Base-by-base conservation (phyloP, 1,140 invertebrate genomes). In the Bombus fervidus region DNA sequence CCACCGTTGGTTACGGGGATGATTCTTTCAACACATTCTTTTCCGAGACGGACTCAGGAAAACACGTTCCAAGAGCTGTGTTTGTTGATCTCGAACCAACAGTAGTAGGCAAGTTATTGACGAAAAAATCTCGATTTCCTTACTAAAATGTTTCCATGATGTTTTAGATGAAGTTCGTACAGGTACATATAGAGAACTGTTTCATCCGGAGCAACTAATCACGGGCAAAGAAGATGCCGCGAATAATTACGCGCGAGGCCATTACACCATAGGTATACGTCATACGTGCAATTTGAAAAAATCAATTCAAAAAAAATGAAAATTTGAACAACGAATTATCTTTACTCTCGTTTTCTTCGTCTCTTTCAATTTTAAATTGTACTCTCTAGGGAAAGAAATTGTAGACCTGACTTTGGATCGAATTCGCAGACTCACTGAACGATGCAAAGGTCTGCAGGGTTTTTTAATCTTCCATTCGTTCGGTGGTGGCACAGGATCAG, bases 381-480 rank as follows among this genome's bases (percentile, higher is more conserved):
- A 87, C 69, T 85, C 68, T 59, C 73, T 95, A 91, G 97, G 97
- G 8, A 96, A 96, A 89, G 95, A 96, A 90, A 95, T 96, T 28
- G 91, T 95, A 64, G 93, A 95, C 69, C 75, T 91, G 3, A 92
- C 93, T 41, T 47, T 94, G 74, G 95, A 95, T 73, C 86, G 93
- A 78, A 92, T 95, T 71, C 87, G 92, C n/a, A 92, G 91, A 87
- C 86, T 94, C 1, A 84, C 93, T 1, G 94, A 95, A 96, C 89
- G 96, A 95, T 86, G 96, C 92, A 96, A 96, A 68, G 97, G 96
- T 25, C 96, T 97, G 76, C 97, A 98, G 93, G 97, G 97, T 91
- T 97, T 97, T 9, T 95, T 98, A 3, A 96, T 98, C 81, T 98
- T 99, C 94, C 97, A 98, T 87, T 97, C 98, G 0, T 98, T 99